These are phyloP conservation scores for Leucoma salicis DNA, from an alignment of 2,888 invertebrate species.

Conservation along the genomic window DNA sequence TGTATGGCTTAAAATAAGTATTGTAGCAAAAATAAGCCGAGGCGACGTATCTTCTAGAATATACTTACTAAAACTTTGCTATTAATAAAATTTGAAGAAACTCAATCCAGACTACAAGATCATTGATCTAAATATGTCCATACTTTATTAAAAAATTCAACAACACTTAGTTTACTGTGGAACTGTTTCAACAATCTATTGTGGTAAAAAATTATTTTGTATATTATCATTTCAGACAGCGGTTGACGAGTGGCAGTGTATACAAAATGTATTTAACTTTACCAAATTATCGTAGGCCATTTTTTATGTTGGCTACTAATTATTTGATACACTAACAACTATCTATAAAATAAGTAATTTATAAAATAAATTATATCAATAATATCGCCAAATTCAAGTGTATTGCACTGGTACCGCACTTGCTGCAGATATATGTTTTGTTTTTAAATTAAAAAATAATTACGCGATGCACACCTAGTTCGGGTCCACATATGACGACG, in stretches of 20 bases:
- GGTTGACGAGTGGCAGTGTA: constrained; percentile 80
- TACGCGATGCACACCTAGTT: constrained; percentile 35
- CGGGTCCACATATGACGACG: constrained; percentile 24
- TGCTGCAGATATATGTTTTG: constrained; percentile 53
- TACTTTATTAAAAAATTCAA: constrained; percentile 79
- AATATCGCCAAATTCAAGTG: constrained; percentile 59
- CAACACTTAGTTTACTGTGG: constrained; percentile 80
- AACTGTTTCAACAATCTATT: constrained; percentile 79
- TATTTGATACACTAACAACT: constrained; percentile 60
- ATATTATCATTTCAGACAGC: constrained; percentile 55
- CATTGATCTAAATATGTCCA: constrained; percentile 77
- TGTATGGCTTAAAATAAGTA: constrained; percentile 66
- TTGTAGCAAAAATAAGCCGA: constrained; percentile 75
- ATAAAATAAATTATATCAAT: constrained; percentile 61
- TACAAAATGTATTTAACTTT: constrained; percentile 45
- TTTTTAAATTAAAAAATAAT: constrained; percentile 48
- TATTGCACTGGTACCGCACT: constrained; percentile 75
- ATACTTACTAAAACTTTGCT: constrained; percentile 44
- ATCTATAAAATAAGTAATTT: constrained; percentile 43
- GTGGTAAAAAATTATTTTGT: constrained; percentile 60
- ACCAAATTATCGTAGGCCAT: constrained; percentile 66
- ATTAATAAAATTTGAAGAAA: constrained; percentile 78
- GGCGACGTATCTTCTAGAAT: constrained; percentile 64
- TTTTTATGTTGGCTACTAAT: constrained; percentile 77
- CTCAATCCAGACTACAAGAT: constrained; percentile 82